A percentile compares a stretch with the other conserved stretches of the same genome.
Evolutionary conservation across 1,140 invertebrate genomes (phyloP).

Genomic region (Whitmania pigra): DNA sequence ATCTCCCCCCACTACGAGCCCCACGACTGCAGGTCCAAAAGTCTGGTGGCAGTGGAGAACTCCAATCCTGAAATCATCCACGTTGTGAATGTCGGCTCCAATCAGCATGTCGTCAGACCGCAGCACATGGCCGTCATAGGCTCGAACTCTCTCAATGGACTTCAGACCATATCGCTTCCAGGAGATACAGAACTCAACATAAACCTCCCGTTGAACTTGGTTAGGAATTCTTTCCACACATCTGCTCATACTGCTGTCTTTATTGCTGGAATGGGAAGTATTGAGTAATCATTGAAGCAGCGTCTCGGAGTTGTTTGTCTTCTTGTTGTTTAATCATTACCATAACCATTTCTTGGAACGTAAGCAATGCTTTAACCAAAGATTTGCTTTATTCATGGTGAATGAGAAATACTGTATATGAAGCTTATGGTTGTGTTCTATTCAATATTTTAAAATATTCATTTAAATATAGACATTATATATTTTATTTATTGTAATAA

Average conservation of each 20-base stretch:
- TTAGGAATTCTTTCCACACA: neutral
- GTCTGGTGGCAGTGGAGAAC: slow-evolving; percentile 29
- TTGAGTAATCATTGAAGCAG: too few species aligned
- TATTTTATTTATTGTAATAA: neutral
- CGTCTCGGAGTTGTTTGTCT: too few species aligned
- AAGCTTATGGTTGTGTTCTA: too few species aligned
- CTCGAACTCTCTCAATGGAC: slow-evolving; percentile 8
- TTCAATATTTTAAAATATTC: too few species aligned
- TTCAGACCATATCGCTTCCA: slow-evolving; percentile 30
- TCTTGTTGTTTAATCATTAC: too few species aligned
- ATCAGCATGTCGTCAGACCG: neutral
- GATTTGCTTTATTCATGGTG: too few species aligned
- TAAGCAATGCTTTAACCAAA: too few species aligned
- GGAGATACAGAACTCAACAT: slow-evolving; percentile 26
- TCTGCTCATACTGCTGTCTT: neutral
- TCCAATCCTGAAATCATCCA: slow-evolving; percentile 30
- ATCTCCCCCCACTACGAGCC: neutral
- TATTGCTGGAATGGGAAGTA: too few species aligned
- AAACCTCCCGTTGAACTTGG: slow-evolving; percentile 29
- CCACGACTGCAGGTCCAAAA: neutral
- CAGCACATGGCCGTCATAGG: slow-evolving; percentile 12
- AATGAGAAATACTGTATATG: too few species aligned
- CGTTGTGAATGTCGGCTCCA: slow-evolving; percentile 28
- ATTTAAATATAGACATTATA: too few species aligned
- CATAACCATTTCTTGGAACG: too few species aligned